Evolutionary conservation across 2,888 invertebrate genomes (phyloP).

Genomic region (Leptinotarsa peninsularis): DNA sequence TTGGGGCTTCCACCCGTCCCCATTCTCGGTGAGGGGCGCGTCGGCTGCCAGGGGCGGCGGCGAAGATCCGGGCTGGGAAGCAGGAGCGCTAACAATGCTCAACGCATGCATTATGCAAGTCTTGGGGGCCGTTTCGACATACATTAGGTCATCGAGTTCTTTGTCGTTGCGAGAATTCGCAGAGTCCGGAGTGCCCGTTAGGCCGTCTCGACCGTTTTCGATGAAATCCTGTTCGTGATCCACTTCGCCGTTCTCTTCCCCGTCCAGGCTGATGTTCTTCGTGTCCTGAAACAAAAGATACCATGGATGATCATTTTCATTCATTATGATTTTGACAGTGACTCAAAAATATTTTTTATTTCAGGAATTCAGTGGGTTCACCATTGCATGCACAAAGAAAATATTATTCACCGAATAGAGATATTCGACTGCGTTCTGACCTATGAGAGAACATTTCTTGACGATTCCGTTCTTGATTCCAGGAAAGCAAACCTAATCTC

Average conservation of each 20-base stretch:
- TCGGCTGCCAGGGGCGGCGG: conserved; percentile 63
- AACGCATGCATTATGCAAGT: conserved; percentile 70
- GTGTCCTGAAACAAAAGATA: conserved; percentile 58
- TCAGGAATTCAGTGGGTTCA: too few relatives aligned
- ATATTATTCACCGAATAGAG: too few relatives aligned
- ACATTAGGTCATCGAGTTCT: conserved; percentile 69
- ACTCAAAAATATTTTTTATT: too few relatives aligned
- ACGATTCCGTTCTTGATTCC: too few relatives aligned
- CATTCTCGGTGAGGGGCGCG: conserved; percentile 61
- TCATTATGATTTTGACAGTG: too few relatives aligned
- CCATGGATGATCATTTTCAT: not conserved
- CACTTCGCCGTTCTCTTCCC: conserved; percentile 60
- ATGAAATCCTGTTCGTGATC: conserved; percentile 67
- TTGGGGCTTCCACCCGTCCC: conserved; percentile 63
- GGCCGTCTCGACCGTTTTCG: conserved; percentile 67
- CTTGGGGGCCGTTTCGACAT: conserved; percentile 67
- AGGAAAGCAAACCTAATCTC: too few relatives aligned
- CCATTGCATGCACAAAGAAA: too few relatives aligned
- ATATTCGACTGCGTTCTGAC: too few relatives aligned
- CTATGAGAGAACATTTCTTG: too few relatives aligned
- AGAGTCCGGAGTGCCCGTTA: conserved; percentile 68
- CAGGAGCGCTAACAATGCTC: conserved; percentile 68
- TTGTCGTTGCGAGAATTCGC: conserved; percentile 69
- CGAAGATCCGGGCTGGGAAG: conserved; percentile 59
- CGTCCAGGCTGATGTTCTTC: conserved; percentile 54